Evolutionary conservation across 2,888 invertebrate species (phyloP), one percentile per base, ranked within the genome.

Genomic region (Venustoraphidia nigricollis): DNA sequence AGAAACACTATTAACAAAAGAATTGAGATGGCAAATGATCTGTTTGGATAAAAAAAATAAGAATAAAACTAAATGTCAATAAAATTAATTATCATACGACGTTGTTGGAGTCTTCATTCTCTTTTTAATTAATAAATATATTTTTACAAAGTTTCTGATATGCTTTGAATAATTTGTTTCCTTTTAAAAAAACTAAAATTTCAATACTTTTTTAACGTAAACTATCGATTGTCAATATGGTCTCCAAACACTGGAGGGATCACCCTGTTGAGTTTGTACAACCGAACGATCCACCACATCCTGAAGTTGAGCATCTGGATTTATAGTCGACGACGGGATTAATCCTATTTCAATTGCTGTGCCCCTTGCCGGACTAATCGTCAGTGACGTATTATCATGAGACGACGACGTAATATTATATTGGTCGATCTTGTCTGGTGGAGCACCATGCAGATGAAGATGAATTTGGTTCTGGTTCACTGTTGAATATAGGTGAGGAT

Each of bases 391-490:
- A 37, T 50, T 44, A 27, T 46, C 34, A 36, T 48, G 50, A 45
- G 47, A 27, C 43, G 53, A 37, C 34, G 53, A 27, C 27, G 27
- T 27, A 6, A 27, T 27, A 27, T 27, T 66, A 54, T 77, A 80
- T 59, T 80, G 80, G 55, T 81, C 81, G 54, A 77, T 57, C 62
- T 80, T 81, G 46, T 81, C 81, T 8, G 72, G 67, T 13, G 75
- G 69, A 44, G 56, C 57, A 45, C 79, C 77, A 64, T 88, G 87
- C 34, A 84, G 65, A 59, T 88, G 88, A 17, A 88, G 73, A 61
- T 89, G 88, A 52, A 88, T 87, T 70, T 88, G 86, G 64, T 87
- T 88, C 65, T 88, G 87, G 62, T 88, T 88, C 47, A 88, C 86
- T 27, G 87, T 87, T 40, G 87, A 86, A 64, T 86, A 84, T 1